Evolutionary conservation across 1,140 invertebrate genomes (phyloP).

Genomic region (Drosophila insularis): DNA sequence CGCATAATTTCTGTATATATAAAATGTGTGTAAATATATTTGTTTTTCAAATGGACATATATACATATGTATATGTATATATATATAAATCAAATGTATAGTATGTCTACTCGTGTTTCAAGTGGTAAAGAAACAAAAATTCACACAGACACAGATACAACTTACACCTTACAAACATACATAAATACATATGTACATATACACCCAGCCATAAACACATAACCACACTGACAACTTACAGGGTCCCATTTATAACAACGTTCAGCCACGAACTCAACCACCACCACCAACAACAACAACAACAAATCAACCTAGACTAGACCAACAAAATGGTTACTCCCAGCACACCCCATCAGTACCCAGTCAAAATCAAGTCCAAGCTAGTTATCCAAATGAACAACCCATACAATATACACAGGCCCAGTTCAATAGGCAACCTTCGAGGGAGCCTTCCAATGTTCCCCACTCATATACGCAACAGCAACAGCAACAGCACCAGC

Average conservation of each 20-base stretch:
- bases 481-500: slow-evolving; percentile 18
- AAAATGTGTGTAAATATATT: slow-evolving; percentile 53
- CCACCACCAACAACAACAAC: slow-evolving; percentile 6
- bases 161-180: slow-evolving; percentile 25
- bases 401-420: slow-evolving; percentile 76
- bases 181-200: slow-evolving; percentile 18
- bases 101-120: slow-evolving; percentile 10
- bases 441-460: slow-evolving; percentile 51
- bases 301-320: too few relatives aligned
- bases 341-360: slow-evolving; percentile 25
- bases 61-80: neutral
- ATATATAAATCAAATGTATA: neutral
- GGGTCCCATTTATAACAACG: slow-evolving; percentile 80
- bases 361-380: slow-evolving; percentile 37
- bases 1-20: slow-evolving; percentile 36
- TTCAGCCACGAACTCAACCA: slow-evolving; percentile 48
- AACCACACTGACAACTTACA: slow-evolving; percentile 68
- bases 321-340: neutral
- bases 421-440: slow-evolving; percentile 70
- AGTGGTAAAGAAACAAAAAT: slow-evolving; percentile 28
- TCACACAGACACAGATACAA: slow-evolving; percentile 17
- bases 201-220: slow-evolving; percentile 25
- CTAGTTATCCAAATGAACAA: slow-evolving; percentile 52
- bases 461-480: slow-evolving; percentile 21
- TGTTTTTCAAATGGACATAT: slow-evolving; percentile 46